Conservation (phyloP, 2,113 vertebrate species). For the Cyprinus carpio region DNA sequence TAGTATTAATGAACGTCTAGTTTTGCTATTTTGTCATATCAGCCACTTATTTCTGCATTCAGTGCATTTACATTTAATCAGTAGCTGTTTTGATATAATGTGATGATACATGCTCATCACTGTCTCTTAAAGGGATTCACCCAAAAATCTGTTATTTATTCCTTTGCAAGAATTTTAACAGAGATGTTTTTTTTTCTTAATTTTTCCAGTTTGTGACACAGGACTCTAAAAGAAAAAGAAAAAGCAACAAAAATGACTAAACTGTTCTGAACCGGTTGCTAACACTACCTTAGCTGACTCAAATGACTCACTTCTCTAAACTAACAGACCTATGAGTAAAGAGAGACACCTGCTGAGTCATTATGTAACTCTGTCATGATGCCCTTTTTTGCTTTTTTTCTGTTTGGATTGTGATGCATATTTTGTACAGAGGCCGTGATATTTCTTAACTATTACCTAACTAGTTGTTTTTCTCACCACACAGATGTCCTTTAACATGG, state of each 20-base stretch:
- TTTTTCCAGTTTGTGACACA: background rate
- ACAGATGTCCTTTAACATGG: constrained; percentile 78
- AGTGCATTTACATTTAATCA: background rate
- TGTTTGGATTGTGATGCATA: background rate
- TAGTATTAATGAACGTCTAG: background rate
- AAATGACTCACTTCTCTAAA: constrained; percentile 8
- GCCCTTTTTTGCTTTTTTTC: background rate
- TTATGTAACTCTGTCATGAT: background rate
- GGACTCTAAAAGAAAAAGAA: background rate
- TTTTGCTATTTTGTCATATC: background rate
- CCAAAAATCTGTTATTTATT: background rate
- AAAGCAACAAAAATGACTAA: background rate
- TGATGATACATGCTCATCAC: background rate
- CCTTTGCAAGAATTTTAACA: background rate
- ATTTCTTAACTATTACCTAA: background rate
- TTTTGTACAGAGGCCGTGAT: background rate
- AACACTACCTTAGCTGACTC: constrained; percentile 1
- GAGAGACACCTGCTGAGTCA: constrained; percentile 38
- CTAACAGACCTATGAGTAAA: constrained; percentile 1
- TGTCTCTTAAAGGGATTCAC: background rate
- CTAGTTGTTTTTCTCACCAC: background rate
- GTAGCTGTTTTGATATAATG: background rate
- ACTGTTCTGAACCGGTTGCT: background rate
- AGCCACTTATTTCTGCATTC: background rate
- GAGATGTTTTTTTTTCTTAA: background rate